Evolutionary conservation across 2,888 invertebrate genomes (phyloP), one percentile per base, ranked within the genome.

Genomic region (Acanthosoma haemorrhoidale): DNA sequence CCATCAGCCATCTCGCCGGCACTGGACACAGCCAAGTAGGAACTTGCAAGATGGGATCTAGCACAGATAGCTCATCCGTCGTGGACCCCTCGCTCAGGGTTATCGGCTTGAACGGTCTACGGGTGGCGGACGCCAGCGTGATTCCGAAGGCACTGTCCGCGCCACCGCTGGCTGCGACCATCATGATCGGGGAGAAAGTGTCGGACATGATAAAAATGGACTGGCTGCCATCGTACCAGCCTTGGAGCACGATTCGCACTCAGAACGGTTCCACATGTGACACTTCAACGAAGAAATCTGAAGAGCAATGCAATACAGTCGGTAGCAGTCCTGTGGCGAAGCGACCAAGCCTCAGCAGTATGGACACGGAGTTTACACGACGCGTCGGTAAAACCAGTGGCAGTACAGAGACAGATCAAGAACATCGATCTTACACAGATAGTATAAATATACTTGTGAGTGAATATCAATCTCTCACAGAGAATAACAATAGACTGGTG

Each of bases 111-210:
- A 71, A 74, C 16, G 77, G 78, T 13, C 75, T 81, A 4, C 73
- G 81, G 34, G 80, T 81, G 41, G 78, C 79, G 8, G 81, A 81
- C 72, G 79, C 79, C 6, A 80, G 80, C 67, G 76, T 81, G 51
- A 80, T 81, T 75, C 81, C 81, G 0, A 73, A 74, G 13, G 76
- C 80, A 4, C 77, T 78, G 15, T 79, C 79, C 31, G 79, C 79
- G 41, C 79, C 80, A 43, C 76, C 77, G 4, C 75, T 76, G 6
- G 76, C 77, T 9, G 74, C 76, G 5, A 74, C 76, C 25, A 71
- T 77, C 15, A 77, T 77, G 76, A 75, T 77, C n/a, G 78, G 76
- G 8, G 78, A 78, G 73, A 78, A 78, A 67, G 74, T 73, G 0
- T 71, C 76, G 6, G 76, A 77, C 43, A 36, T 72, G 51, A 51